Evolutionary conservation across 53 echinoderm and acorn worm species (phyloP).

Genomic region (Paracentrotus lividus): DNA sequence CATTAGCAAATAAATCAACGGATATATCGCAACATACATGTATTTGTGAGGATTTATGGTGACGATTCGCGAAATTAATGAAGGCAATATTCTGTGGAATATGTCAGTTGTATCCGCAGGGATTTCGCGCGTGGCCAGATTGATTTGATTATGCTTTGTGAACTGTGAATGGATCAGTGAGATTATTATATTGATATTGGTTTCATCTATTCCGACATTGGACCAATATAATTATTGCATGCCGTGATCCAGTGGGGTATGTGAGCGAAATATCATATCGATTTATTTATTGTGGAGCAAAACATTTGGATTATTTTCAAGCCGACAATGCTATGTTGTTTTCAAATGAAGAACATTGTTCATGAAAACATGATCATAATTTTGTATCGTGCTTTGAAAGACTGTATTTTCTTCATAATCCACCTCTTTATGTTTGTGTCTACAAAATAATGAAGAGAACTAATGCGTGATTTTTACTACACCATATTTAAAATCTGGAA

Average conservation of each 20-base stretch:
- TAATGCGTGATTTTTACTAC: too few species aligned
- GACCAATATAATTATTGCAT: neutral
- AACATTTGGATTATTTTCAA: neutral
- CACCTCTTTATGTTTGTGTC: neutral
- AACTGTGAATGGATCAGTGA: neutral
- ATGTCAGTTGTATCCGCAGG: neutral
- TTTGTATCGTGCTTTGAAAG: neutral
- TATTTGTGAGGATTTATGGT: neutral
- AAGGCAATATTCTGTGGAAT: neutral
- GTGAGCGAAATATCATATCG: neutral
- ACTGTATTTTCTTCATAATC: neutral
- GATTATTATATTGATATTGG: neutral
- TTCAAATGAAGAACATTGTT: neutral
- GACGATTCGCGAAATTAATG: neutral
- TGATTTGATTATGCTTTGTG: neutral
- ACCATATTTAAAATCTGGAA: neutral
- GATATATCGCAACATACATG: neutral
- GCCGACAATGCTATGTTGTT: neutral
- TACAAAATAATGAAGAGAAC: neutral
- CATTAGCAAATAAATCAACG: neutral
- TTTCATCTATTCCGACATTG: neutral
- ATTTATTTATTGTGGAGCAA: neutral
- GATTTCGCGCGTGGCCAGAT: neutral
- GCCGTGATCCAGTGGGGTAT: neutral
- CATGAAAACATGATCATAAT: neutral